Conservation (phyloP, 1,140 invertebrate genomes). For the Augochlora pura region DNA sequence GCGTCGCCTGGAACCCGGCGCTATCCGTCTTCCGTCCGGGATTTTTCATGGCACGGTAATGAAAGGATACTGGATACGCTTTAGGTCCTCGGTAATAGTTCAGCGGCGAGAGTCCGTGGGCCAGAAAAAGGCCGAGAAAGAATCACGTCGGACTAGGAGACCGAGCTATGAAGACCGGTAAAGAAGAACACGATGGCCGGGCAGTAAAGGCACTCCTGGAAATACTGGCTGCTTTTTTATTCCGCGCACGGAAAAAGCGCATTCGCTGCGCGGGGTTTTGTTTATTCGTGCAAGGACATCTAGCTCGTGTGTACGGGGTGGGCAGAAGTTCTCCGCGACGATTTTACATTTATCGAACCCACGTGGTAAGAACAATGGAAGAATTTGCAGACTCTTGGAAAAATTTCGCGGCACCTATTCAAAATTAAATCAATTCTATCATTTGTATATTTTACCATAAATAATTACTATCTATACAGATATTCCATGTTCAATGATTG, state of each 20-base stretch:
- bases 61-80: slow-evolving; percentile 43
- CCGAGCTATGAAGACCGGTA: background rate
- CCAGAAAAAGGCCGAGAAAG: slow-evolving; percentile 4
- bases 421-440: too few relatives aligned
- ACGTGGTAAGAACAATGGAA: too few relatives aligned
- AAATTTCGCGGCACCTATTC: too few relatives aligned
- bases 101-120: slow-evolving; percentile 5
- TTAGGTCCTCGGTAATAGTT: slow-evolving; percentile 42
- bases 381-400: too few relatives aligned
- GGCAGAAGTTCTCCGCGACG: too few relatives aligned
- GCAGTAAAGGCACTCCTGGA: slow-evolving; percentile 5
- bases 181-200: slow-evolving; percentile 19
- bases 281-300: background rate
- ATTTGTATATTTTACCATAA: too few relatives aligned
- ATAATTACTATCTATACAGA: too few relatives aligned
- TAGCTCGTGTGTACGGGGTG: too few relatives aligned
- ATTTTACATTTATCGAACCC: too few relatives aligned
- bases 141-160: background rate
- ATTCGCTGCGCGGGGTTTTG: slow-evolving; percentile 22
- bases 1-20: slow-evolving; percentile 47
- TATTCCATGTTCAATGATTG: too few relatives aligned
- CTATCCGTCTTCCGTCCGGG: slow-evolving; percentile 67
- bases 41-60: slow-evolving; percentile 40
- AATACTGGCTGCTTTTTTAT: background rate
- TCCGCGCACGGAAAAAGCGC: background rate